Base-by-base conservation (phyloP, 2,113 vertebrate genomes). In the Porphyrio hochstetteri region DNA sequence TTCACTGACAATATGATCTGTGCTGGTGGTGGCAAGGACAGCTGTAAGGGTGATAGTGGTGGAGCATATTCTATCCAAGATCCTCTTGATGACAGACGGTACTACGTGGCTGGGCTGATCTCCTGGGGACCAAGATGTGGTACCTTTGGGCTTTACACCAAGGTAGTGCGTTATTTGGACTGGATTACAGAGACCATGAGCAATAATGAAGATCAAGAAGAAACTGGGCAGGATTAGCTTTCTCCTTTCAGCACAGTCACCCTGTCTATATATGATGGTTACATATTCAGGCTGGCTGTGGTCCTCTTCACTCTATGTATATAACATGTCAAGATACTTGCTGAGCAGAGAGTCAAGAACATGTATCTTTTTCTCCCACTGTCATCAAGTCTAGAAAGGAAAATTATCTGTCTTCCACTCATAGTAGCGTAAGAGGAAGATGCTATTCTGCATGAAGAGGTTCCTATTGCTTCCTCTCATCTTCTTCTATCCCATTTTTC, bases 1-100 rank as follows among this genome's bases (percentile, higher is more conserved):
- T 98, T 98, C 96, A 99, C 98, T 4, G 31, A 97, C 10, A 99
- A 99, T 81, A 99, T 99, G 99, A 98, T 99, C 94, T 99, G 99
- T 96, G 99, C 99, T 19, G 99, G 99, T 18, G 97, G 78, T 2
- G 94, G 53, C 61, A 96, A 93, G 36, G 99, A 99, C 93, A 99
- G 98, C 90, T 99, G 99, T 70, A 4, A 78, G 0, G 98, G 98
- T 33, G 99, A 99, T 35, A 99, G 99, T 4, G 99, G 99, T 0
- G 98, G 99, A 15, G 98, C 99, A 20, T 98, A 99, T 16, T 95
- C 98, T 44, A 86, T 98, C 67, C 91, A 64, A 36, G 93, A 97
- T 33, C 97, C 96, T 29, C 72, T 48, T 11, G 71, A 95, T 16
- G 29, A 78, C 11, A 36, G 7, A 9, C 81, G 42, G 21, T 97